A percentile compares a stretch with the other conserved stretches of the same genome.
Evolutionary conservation across 2,888 invertebrate genomes (phyloP).

Genomic region (Ophion obscuratus): DNA sequence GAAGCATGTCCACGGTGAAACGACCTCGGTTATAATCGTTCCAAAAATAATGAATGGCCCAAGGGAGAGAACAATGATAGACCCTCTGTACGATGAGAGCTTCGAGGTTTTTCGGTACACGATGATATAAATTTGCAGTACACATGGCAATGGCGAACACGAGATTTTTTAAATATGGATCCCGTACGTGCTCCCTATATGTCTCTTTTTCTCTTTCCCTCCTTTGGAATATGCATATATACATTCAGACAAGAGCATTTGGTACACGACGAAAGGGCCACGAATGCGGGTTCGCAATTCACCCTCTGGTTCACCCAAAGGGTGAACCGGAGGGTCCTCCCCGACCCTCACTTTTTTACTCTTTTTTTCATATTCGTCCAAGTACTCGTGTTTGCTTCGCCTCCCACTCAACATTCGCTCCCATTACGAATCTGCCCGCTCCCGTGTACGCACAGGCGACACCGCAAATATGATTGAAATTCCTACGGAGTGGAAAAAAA

Average conservation of each 20-base stretch:
- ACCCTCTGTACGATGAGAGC: conserved; percentile 10
- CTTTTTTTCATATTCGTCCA: conserved; percentile 11
- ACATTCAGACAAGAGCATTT: not conserved
- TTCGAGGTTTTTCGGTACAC: conserved; percentile 13
- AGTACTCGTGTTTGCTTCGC: conserved; percentile 3
- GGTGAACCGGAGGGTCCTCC: conserved; percentile 3
- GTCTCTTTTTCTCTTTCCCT: not conserved
- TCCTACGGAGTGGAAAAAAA: not conserved
- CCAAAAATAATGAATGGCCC: conserved; percentile 68
- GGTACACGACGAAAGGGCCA: conserved; percentile 4
- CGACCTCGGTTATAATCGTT: conserved; percentile 59
- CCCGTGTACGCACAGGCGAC: not conserved
- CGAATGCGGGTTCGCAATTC: conserved; percentile 50
- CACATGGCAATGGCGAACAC: conserved; percentile 51
- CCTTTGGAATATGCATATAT: not conserved
- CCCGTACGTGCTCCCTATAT: not conserved
- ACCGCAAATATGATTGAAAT: conserved; percentile 37
- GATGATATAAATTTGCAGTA: conserved; percentile 55
- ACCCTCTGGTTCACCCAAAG: conserved; percentile 14
- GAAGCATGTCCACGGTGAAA: conserved; percentile 29
- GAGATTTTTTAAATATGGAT: conserved; percentile 52
- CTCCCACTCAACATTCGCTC: conserved; percentile 12
- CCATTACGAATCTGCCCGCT: conserved; percentile 41
- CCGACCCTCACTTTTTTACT: conserved; percentile 13
- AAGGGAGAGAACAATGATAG: conserved; percentile 56